These are phyloP conservation scores for Penaeus chinensis DNA, from an alignment of 1,140 invertebrate species.

Conservation along the genomic window DNA sequence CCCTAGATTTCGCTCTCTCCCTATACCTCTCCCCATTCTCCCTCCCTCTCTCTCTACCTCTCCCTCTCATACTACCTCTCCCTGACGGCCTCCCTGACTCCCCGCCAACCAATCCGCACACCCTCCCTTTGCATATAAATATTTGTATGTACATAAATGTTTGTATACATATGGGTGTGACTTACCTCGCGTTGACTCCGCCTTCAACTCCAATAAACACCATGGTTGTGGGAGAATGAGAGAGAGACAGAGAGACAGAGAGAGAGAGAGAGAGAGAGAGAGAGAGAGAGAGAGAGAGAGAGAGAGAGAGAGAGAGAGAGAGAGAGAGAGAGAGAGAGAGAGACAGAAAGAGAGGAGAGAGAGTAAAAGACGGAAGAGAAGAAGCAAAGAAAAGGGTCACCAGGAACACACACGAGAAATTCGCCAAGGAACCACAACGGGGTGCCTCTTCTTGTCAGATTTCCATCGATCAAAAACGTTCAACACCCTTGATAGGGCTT, in stretches of 20 bases:
- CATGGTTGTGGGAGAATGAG: too few relatives aligned
- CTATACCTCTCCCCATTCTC: not conserved
- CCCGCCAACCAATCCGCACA: not conserved
- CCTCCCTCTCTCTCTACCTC: not conserved
- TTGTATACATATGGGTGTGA: not conserved
- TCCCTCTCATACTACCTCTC: not conserved
- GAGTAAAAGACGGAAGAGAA: not conserved
- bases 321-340: not conserved
- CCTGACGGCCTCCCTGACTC: not conserved
- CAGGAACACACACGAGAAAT: too few relatives aligned
- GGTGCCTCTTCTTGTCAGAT: too few relatives aligned
- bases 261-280: conserved; percentile 28
- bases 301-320: conserved; percentile 3
- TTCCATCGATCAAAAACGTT: too few relatives aligned
- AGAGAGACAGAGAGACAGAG: not conserved
- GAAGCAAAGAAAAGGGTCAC: not conserved
- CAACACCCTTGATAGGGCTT: too few relatives aligned
- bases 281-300: conserved; percentile 11
- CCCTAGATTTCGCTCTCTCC: not conserved
- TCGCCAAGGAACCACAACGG: too few relatives aligned
- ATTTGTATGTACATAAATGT: not conserved
- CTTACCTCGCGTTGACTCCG: not conserved
- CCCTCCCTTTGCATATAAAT: not conserved
- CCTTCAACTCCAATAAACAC: too few relatives aligned
- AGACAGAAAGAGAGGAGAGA: not conserved